Evolutionary conservation across 64 coral and sea anemone genomes (phyloP), one percentile per base, ranked within the genome.

Genomic region (Dendrophyllia cribrosa): DNA sequence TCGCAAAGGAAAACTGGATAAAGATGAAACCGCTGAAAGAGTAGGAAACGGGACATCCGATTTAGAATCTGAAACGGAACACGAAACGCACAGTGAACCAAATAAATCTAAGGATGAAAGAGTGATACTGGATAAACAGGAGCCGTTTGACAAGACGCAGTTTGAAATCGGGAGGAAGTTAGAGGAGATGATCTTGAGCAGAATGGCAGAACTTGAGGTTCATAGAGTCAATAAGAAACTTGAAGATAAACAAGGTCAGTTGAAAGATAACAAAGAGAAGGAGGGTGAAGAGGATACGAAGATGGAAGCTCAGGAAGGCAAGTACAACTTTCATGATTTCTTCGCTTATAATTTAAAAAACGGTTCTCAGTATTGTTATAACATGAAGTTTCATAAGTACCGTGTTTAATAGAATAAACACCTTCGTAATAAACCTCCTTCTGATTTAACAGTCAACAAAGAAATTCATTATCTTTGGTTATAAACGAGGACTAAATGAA

Each of bases 161-260:
- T 59, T 84, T 22, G 61, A 84, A 51, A 84, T 84, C 6, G 80
- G 80, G 10, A 84, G 48, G 21, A 67, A 45, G 20, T 24, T 84
- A 23, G 80, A 84, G 80, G 80, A 84, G 62, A 24, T 84, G 61
- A 84, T 84, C 64, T 68, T 84, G 62, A 51, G 9, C 60, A 84
- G 80, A 84, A 84, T 84, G 43, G 80, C 80, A 4, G 24, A 84
- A 67, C 60, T 84, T 13, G 60, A 68, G 21, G 26, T 34, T 21
- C 59, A 67, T 1, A 67, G 80, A 13, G 9, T 23, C 5, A 44
- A 68, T 19, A 50, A 64, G 46, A 84, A 84, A 23, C 19, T 4
- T 24, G 13, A 22, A 46, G 62, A 45, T 45, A 83, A 66, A 11
- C 59, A 82, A 20, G 58, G 19, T 34, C 78, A 82, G 44, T 82